Conservation (phyloP, 2,797 vertebrate genomes). For the Acanthurus tractus region DNA sequence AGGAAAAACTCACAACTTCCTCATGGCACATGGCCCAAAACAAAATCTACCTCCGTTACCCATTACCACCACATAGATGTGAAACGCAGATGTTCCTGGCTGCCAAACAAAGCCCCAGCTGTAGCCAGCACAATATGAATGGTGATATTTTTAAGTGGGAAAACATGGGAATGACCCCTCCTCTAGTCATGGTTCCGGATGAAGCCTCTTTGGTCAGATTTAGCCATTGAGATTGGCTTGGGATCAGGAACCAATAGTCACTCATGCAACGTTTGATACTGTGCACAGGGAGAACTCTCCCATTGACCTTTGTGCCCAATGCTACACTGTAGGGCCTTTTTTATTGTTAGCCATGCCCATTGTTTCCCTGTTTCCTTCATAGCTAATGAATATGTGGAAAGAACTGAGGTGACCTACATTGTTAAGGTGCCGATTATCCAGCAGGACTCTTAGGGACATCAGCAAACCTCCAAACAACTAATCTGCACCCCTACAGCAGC, state of each 20-base stretch:
- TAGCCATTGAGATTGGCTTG: slow-evolving; percentile 35
- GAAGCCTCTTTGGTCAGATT: slow-evolving; percentile 50
- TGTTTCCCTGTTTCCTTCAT: slow-evolving; percentile 78
- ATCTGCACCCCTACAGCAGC: slow-evolving; percentile 3
- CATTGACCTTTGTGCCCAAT: slow-evolving; percentile 54
- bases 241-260: slow-evolving; percentile 42
- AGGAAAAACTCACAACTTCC: slow-evolving; percentile 63
- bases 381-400: slow-evolving; percentile 58
- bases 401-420: slow-evolving; percentile 54
- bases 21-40: slow-evolving; percentile 50
- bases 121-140: slow-evolving; percentile 67
- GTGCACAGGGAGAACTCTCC: slow-evolving; percentile 36
- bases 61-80: slow-evolving; percentile 59
- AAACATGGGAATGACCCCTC: slow-evolving; percentile 71
- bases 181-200: slow-evolving; percentile 47
- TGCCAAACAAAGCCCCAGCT: slow-evolving; percentile 72
- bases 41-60: slow-evolving; percentile 35
- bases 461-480: not conserved
- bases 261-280: slow-evolving; percentile 18
- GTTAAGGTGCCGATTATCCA: slow-evolving; percentile 36
- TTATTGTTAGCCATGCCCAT: slow-evolving; percentile 76
- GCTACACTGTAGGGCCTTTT: slow-evolving; percentile 6
- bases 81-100: slow-evolving; percentile 75
- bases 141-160: slow-evolving; percentile 71
- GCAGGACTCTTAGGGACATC: slow-evolving; percentile 22